A percentile compares a stretch with the other conserved stretches of the same genome.
These are phyloP conservation scores for Parnassius smintheus DNA, from an alignment of 2,888 invertebrate species.

Conservation along the genomic window DNA sequence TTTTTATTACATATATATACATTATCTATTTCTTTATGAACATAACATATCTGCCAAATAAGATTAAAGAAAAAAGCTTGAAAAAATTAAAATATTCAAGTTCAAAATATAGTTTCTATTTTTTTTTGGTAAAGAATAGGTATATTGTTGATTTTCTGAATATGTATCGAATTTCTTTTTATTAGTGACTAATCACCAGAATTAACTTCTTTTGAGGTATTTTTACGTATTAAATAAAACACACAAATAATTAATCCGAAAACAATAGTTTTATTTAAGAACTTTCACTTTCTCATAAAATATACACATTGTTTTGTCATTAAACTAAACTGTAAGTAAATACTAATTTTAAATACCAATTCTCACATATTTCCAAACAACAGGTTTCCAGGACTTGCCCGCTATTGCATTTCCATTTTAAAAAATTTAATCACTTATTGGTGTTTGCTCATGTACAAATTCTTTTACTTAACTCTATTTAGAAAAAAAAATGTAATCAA, in stretches of 20 bases:
- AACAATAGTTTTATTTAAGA: constrained; percentile 82
- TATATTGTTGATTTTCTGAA: no score
- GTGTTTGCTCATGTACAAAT: constrained; percentile 72
- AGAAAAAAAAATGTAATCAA: constrained; percentile 69
- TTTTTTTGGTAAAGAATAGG: no score
- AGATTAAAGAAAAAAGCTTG: no score
- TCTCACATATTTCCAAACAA: constrained; percentile 45
- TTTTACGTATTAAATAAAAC: constrained; percentile 63
- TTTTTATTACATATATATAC: no score
- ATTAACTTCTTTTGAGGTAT: no score
- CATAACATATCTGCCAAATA: no score
- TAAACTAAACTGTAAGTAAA: constrained; percentile 81
- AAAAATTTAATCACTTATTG: constrained; percentile 31
- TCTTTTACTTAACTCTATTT: constrained; percentile 73
- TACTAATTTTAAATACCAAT: constrained; percentile 82
- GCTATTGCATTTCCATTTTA: constrained; percentile 53
- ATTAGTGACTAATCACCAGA: no score
- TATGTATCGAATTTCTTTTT: no score
- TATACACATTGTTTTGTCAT: constrained; percentile 82
- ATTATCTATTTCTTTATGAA: no score
- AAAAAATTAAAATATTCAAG: no score
- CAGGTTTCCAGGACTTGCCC: constrained; percentile 50
- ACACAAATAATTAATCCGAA: constrained; percentile 76
- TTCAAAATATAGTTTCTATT: no score
- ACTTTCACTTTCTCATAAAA: constrained; percentile 81